These are phyloP conservation scores for Drosophila saltans DNA, from an alignment of 1,140 invertebrate species.

Conservation along the genomic window DNA sequence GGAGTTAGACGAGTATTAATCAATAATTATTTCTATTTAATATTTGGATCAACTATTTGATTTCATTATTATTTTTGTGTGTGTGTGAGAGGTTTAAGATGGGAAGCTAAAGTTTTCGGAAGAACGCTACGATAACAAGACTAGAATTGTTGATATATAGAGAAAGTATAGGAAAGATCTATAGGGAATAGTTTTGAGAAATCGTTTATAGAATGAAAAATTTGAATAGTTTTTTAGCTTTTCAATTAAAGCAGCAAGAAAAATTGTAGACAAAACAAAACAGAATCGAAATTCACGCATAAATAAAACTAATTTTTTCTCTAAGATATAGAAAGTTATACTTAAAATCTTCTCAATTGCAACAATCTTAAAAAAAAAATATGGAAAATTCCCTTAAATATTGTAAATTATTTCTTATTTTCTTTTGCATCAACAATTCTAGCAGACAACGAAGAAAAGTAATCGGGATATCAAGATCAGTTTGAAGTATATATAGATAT, in stretches of 20 bases:
- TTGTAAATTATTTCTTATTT: neutral
- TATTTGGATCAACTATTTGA: slow-evolving; percentile 16
- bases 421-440: slow-evolving; percentile 14
- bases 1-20: slow-evolving; percentile 38
- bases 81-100: slow-evolving; percentile 4
- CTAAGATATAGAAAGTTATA: no score
- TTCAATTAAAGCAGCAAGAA: no score
- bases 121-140: slow-evolving; percentile 62
- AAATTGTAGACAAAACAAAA: no score
- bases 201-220: no score
- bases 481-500: slow-evolving; percentile 19
- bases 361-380: neutral
- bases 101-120: slow-evolving; percentile 59
- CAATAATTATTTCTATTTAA: slow-evolving; percentile 1
- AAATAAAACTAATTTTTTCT: no score
- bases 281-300: no score
- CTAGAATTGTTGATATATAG: slow-evolving; percentile 11
- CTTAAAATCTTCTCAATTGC: neutral
- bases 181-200: no score
- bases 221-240: no score
- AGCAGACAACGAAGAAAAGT: slow-evolving; percentile 9
- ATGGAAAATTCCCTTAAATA: neutral
- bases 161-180: no score
- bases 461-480: slow-evolving; percentile 22
- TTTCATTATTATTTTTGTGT: neutral